Conservation (phyloP, 2,113 vertebrate species). For the Amazona vittata region DNA sequence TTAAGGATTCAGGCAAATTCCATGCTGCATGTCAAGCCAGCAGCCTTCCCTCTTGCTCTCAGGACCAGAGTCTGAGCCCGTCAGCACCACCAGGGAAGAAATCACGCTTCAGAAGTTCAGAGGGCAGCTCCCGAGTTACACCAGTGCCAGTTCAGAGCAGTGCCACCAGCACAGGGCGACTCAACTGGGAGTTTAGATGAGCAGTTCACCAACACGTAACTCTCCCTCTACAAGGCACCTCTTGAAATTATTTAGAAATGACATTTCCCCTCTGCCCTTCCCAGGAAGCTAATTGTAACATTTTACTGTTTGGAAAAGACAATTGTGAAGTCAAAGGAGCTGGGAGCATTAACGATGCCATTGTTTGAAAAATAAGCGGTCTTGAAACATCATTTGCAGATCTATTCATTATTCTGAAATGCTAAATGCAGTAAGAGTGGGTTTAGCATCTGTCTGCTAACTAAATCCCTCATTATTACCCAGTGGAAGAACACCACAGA, state of each 20-base stretch:
- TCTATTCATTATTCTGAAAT: constrained; percentile 71
- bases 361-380: constrained; percentile 62
- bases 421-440: constrained; percentile 37
- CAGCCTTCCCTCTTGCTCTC: neutral
- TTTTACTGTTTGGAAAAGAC: neutral
- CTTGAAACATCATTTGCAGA: constrained; percentile 68
- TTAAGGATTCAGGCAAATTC: neutral
- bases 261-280: neutral
- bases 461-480: constrained; percentile 51
- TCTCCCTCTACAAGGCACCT: neutral
- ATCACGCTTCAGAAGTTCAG: fast-evolving
- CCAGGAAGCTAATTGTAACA: neutral
- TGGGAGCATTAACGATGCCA: constrained; percentile 61
- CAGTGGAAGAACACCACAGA: constrained; percentile 2
- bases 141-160: neutral
- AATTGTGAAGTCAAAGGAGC: constrained; percentile 48
- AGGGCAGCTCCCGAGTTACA: neutral
- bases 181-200: neutral
- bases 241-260: constrained; percentile 1
- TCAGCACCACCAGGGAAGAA: neutral
- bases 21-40: neutral
- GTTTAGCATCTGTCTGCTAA: constrained; percentile 65
- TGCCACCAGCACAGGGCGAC: neutral
- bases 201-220: neutral
- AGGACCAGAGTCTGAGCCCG: neutral